A percentile compares a stretch with the other conserved stretches of the same genome.
Conservation (phyloP, 35 echinoderm and acorn worm genomes). For the Heliocidaris erythrogramma region DNA sequence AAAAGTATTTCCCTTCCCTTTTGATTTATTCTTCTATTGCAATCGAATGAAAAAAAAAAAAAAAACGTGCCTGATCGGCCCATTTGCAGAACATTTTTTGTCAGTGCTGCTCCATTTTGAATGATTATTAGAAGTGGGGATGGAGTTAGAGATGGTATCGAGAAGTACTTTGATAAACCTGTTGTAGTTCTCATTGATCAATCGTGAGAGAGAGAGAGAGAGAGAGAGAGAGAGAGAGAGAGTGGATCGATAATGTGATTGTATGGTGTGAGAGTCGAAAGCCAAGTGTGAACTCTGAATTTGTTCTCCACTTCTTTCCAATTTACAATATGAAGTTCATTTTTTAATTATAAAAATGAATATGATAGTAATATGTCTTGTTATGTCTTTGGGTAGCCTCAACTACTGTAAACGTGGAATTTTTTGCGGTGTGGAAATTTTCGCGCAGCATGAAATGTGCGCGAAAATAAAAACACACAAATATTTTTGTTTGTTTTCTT, state of each 20-base stretch:
- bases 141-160: background rate
- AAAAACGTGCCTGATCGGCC: background rate
- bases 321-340: too few relatives aligned
- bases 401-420: too few relatives aligned
- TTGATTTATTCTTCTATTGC: background rate
- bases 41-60: background rate
- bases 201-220: background rate
- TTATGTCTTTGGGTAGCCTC: too few relatives aligned
- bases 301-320: background rate
- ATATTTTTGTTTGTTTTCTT: too few relatives aligned
- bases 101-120: background rate
- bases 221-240: background rate
- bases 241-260: background rate
- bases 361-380: too few relatives aligned
- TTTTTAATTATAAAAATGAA: too few relatives aligned
- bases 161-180: background rate
- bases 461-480: too few relatives aligned
- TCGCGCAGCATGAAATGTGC: too few relatives aligned
- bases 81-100: background rate
- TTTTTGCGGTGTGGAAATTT: too few relatives aligned
- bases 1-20: background rate
- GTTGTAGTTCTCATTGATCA: background rate
- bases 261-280: background rate
- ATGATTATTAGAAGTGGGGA: background rate
- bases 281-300: background rate